These are phyloP conservation scores for Nipponacmea schrenckii DNA, from an alignment of 2,888 invertebrate genomes.

Conservation along the genomic window DNA sequence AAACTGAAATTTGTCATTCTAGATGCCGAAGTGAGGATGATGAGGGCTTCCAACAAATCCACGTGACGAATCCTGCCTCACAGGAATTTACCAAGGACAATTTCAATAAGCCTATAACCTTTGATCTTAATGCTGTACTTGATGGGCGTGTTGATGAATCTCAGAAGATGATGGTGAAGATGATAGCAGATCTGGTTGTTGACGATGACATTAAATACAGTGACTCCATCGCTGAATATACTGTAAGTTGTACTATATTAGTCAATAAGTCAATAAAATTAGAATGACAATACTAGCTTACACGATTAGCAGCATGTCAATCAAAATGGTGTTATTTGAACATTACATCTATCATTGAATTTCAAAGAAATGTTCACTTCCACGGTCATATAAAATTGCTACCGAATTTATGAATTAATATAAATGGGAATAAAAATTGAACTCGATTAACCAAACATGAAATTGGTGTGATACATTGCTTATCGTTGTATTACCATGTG, in stretches of 20 bases:
- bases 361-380: no score
- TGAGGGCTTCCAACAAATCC: conserved; percentile 9
- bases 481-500: background rate
- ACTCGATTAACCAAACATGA: no score
- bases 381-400: no score
- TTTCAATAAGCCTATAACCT: conserved; percentile 1
- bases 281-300: background rate
- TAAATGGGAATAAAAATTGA: no score
- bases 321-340: no score
- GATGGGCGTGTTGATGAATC: conserved; percentile 21
- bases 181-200: conserved; percentile 14
- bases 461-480: no score
- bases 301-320: no score
- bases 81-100: background rate
- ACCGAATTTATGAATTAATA: no score
- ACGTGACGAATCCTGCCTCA: conserved; percentile 12
- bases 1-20: background rate
- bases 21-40: conserved; percentile 20
- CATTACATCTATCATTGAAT: no score
- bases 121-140: conserved; percentile 16
- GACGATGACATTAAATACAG: background rate
- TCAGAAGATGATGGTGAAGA: conserved; percentile 9
- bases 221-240: background rate
- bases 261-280: background rate
- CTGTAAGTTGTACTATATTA: background rate